Evolutionary conservation across 2,888 invertebrate genomes (phyloP).

Genomic region (Lypha dubia): DNA sequence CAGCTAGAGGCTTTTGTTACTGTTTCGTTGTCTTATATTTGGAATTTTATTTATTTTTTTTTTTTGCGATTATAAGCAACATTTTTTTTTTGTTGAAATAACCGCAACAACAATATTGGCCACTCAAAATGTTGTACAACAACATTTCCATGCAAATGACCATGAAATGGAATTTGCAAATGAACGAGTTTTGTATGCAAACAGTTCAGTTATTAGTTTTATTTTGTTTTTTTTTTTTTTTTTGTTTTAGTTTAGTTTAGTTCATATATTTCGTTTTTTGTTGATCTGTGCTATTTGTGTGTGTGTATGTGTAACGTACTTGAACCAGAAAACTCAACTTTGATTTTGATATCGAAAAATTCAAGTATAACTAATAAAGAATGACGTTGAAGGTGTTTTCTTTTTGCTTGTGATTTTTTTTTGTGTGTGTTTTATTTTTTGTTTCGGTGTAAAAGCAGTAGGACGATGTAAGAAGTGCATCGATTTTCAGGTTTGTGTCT

Average conservation of each 20-base stretch:
- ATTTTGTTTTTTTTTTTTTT: conserved; percentile 32
- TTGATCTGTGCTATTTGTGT: conserved; percentile 5
- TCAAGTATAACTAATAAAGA: conserved; percentile 80
- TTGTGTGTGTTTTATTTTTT: not conserved
- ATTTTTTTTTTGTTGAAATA: conserved; percentile 43
- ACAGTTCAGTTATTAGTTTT: conserved; percentile 59
- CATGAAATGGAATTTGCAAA: conserved; percentile 77
- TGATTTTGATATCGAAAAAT: conserved; percentile 73
- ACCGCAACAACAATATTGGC: conserved; percentile 54
- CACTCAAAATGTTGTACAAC: conserved; percentile 66
- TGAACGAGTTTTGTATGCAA: conserved; percentile 68
- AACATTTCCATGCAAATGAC: conserved; percentile 81
- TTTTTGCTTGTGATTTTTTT: conserved; percentile 30
- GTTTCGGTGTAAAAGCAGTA: not conserved
- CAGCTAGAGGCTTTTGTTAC: conserved; percentile 70
- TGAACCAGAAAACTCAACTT: conserved; percentile 79
- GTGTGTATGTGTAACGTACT: conserved; percentile 77
- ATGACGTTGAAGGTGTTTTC: conserved; percentile 79
- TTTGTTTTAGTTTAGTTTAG: not conserved
- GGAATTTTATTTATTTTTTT: conserved; percentile 14
- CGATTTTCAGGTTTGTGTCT: conserved; percentile 34
- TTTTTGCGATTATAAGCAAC: conserved; percentile 30
- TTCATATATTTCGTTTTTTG: conserved; percentile 21
- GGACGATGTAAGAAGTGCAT: conserved; percentile 31
- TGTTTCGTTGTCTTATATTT: conserved; percentile 48